These are phyloP conservation scores for Gavia stellata DNA, from an alignment of 2,113 vertebrate genomes.

Conservation along the genomic window DNA sequence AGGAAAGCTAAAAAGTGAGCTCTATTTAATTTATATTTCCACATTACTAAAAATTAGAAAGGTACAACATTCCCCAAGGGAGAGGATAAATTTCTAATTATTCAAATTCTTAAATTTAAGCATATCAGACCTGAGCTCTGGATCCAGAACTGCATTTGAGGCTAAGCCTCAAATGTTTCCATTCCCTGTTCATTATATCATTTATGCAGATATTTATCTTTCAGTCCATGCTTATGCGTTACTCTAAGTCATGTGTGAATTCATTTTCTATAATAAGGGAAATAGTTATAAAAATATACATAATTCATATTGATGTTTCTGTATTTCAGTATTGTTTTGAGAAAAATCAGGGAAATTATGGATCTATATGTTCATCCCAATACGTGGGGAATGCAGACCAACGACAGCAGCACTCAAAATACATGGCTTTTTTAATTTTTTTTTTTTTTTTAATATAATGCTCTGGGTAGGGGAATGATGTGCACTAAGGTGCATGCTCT, in stretches of 20 bases:
- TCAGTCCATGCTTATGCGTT: not conserved
- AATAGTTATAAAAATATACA: not conserved
- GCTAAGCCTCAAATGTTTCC: not conserved
- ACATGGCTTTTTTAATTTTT: not conserved
- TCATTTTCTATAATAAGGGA: not conserved
- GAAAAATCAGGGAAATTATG: not conserved
- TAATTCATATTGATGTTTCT: not conserved
- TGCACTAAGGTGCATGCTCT: not conserved
- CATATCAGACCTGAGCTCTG: not conserved
- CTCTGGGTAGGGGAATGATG: not conserved
- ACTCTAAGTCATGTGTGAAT: not conserved
- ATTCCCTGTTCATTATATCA: not conserved
- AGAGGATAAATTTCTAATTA: not conserved
- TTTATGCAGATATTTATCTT: not conserved
- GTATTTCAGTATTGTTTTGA: not conserved
- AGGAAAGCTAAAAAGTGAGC: not conserved
- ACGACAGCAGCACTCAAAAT: not conserved
- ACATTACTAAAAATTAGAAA: not conserved
- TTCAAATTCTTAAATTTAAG: not conserved
- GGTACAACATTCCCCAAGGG: rapidly evolving
- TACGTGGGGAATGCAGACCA: not conserved
- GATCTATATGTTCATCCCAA: not conserved
- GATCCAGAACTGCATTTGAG: not conserved
- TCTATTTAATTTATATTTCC: not conserved
- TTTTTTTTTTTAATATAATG: not conserved